These are phyloP conservation scores for Ypsolopha scabrella DNA, from an alignment of 2,888 invertebrate genomes.

Conservation along the genomic window DNA sequence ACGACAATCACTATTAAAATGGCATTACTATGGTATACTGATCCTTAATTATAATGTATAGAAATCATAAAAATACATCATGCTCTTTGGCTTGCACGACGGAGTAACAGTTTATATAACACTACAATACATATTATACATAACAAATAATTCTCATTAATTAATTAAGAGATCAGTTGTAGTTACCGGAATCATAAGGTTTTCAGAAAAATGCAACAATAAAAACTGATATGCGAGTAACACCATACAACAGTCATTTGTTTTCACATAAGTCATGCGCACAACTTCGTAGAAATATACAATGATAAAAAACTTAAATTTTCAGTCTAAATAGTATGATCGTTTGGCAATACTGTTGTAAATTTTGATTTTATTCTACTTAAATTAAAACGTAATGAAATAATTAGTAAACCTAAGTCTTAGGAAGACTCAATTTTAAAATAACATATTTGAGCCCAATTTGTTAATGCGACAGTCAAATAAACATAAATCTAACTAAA, in stretches of 20 bases:
- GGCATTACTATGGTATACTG: conserved; percentile 63
- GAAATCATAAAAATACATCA: conserved; percentile 66
- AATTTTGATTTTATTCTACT: conserved; percentile 36
- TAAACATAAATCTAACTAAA: background rate
- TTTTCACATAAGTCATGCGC: background rate
- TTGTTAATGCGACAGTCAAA: background rate
- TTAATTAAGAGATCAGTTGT: conserved; percentile 50
- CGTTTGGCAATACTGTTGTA: conserved; percentile 63
- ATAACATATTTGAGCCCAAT: conserved; percentile 3
- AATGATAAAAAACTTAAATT: conserved; percentile 15
- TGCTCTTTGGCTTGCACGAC: conserved; percentile 71
- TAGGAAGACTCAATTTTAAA: conserved; percentile 40
- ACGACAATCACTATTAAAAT: conserved; percentile 62
- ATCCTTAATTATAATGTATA: conserved; percentile 54
- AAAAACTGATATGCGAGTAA: conserved; percentile 8
- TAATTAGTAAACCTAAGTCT: conserved; percentile 23
- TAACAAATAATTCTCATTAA: conserved; percentile 48
- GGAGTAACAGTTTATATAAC: conserved; percentile 37
- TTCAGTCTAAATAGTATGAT: conserved; percentile 66
- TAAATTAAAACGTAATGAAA: conserved; percentile 34
- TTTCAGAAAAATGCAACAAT: background rate
- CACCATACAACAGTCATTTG: conserved; percentile 3
- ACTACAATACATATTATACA: conserved; percentile 37
- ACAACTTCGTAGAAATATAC: conserved; percentile 8
- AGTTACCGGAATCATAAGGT: background rate